A percentile compares a stretch with the other conserved stretches of the same genome.
These are phyloP conservation scores for Anastrepha obliqua DNA, from an alignment of 1,140 invertebrate genomes.

Conservation along the genomic window DNA sequence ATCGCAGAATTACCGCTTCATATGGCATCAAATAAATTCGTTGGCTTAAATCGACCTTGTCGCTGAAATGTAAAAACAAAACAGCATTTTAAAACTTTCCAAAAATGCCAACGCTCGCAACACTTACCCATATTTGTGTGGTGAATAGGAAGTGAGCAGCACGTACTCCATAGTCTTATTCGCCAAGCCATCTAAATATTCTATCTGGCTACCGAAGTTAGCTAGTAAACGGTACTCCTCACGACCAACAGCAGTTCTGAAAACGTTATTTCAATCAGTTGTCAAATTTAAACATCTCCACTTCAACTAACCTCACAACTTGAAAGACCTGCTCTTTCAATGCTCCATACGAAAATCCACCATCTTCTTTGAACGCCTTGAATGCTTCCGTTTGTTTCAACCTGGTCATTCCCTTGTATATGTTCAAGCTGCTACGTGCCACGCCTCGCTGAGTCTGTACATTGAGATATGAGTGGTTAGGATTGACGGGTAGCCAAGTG, in stretches of 20 bases:
- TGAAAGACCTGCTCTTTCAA: conserved; percentile 67
- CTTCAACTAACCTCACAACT: conserved; percentile 64
- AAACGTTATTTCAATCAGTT: background rate
- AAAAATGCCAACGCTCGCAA: background rate
- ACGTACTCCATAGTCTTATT: conserved; percentile 65
- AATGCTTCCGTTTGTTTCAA: conserved; percentile 67
- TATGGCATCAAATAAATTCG: conserved; percentile 67
- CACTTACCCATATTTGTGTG: conserved; percentile 63
- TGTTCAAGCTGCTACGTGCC: conserved; percentile 65
- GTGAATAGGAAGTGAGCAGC: conserved; percentile 64
- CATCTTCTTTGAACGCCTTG: conserved; percentile 62
- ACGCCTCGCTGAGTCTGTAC: conserved; percentile 74
- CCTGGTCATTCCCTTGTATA: conserved; percentile 67
- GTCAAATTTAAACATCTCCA: background rate
- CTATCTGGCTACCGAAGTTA: conserved; percentile 66
- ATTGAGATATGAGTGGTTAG: conserved; percentile 76
- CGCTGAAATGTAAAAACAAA: conserved; percentile 54
- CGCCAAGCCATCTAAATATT: conserved; percentile 59
- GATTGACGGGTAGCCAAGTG: conserved; percentile 82
- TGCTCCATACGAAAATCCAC: conserved; percentile 67
- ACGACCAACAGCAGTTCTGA: conserved; percentile 60
- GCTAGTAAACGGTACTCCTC: conserved; percentile 70
- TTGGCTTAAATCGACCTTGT: conserved; percentile 61
- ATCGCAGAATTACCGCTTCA: conserved; percentile 68
- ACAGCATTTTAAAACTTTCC: background rate